phyloP scores from a whole-genome alignment of 1,140 invertebrate genomes.

The Trialeurodes vaporariorum region DNA sequence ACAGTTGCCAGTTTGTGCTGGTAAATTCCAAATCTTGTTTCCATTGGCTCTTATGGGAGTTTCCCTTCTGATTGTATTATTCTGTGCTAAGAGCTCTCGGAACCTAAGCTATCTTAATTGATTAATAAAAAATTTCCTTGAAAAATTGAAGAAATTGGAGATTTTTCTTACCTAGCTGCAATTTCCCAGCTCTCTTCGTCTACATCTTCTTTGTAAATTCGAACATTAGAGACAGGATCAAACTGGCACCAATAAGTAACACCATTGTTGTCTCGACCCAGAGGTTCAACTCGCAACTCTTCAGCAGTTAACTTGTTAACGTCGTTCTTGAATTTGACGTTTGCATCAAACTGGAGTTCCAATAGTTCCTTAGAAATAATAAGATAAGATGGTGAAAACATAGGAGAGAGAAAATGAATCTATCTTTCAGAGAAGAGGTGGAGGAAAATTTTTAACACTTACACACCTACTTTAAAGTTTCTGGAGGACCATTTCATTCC shows the following conservation, averaged over 20 bases:
- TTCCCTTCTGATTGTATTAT: no score
- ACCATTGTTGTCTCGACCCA: conserved; percentile 81
- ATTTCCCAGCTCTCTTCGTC: conserved; percentile 93
- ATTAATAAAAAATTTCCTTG: no score
- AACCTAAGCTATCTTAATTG: no score
- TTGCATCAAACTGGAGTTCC: conserved; percentile 89
- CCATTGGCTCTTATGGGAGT: no score
- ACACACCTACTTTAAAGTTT: no score
- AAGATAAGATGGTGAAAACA: conserved; percentile 9
- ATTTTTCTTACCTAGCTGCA: conserved; percentile 61
- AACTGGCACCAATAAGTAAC: conserved; percentile 86
- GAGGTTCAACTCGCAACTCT: conserved; percentile 69
- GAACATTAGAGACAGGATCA: conserved; percentile 75
- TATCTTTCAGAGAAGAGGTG: conserved; percentile 1
- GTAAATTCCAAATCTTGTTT: no score
- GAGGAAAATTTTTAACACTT: no score
- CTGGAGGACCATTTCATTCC: no score
- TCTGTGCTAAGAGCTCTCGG: no score
- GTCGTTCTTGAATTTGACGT: conserved; percentile 85
- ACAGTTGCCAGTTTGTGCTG: no score
- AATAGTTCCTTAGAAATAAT: conserved; percentile 57
- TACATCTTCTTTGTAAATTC: conserved; percentile 85
- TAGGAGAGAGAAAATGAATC: conserved; percentile 6
- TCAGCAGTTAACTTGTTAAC: conserved; percentile 68
- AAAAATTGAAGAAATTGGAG: no score